Evolutionary conservation across 2,113 vertebrate species (phyloP), one percentile per base, ranked within the genome.

Genomic region (Callionymus lyra): DNA sequence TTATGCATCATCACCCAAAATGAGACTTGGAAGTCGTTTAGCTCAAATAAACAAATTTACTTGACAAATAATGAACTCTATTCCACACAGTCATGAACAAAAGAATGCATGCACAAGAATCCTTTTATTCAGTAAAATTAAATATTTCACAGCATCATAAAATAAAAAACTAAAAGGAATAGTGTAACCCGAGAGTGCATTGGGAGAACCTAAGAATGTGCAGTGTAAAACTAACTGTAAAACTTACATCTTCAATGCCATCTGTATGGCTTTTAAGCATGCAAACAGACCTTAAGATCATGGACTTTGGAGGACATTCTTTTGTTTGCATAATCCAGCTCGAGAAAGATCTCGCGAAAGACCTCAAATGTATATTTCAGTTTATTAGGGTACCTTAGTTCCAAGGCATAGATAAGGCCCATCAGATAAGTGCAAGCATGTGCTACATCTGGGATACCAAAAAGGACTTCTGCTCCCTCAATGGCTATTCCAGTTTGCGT

Each of bases 401-500:
- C 32, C 32, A 33, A 10, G 32, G 32, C 32, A 10, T 33, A 33
- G 32, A 33, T 33, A 10, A 33, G 32, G 32, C 32, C 32, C 1
- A 33, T 33, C 32, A 33, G 32, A 9, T 33, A 33, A 10, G 8
- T 33, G 32, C 32, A 33, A 33, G 32, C 32, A 33, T 10, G 32
- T 33, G 32, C 32, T 6, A 33, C 32, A 33, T 33, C 32, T 9
- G 32, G 32, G 32, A 33, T 33, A 33, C 32, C 32, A 10, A 33
- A 33, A 6, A 33, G 32, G 32, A 33, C 32, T 10, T 33, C 32
- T 9, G 32, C 32, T 44, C 44, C 44, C 38, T 48, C 14, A 6
- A 42, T 36, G 17, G 34, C 14, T 42, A 55, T 41, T 32, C 38
- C 33, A 47, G 31, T 32, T 31, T 27, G 38, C 19, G 16, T 47